Conservation (phyloP, 2,888 invertebrate genomes). For the Sialis lutaria region DNA sequence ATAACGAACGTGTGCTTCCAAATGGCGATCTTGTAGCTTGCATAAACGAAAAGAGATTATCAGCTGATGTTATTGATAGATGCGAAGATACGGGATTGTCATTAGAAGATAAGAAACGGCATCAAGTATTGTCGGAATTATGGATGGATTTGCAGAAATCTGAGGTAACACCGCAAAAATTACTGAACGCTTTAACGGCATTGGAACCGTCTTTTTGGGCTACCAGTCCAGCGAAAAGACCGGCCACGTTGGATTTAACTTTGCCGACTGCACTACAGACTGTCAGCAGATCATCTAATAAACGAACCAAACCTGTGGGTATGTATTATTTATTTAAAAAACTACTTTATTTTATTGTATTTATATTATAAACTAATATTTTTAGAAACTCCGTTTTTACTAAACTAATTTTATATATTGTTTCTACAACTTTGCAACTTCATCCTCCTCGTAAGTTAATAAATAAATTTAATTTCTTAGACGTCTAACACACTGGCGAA, state of each 20-base stretch:
- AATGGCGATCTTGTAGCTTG: slow-evolving; percentile 22
- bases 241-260: slow-evolving; percentile 51
- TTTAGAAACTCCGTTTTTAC: too few relatives aligned
- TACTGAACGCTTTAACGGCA: slow-evolving; percentile 41
- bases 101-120: slow-evolving; percentile 43
- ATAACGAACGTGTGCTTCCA: slow-evolving; percentile 28
- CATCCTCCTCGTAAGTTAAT: too few relatives aligned
- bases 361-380: neutral
- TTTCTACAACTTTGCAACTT: too few relatives aligned
- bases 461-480: too few relatives aligned
- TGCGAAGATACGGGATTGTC: slow-evolving; percentile 31
- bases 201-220: slow-evolving; percentile 52
- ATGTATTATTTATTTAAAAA: slow-evolving; percentile 9
- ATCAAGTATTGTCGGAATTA: slow-evolving; percentile 41
- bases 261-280: slow-evolving; percentile 23
- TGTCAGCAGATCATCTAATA: slow-evolving; percentile 21
- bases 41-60: slow-evolving; percentile 17
- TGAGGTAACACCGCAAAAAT: slow-evolving; percentile 42
- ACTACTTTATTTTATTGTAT: neutral
- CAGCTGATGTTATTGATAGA: slow-evolving; percentile 2
- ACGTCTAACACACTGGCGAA: too few relatives aligned
- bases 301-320: slow-evolving; percentile 28
- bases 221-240: slow-evolving; percentile 36
- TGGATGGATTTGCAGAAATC: slow-evolving; percentile 47
- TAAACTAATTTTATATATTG: too few relatives aligned